Percentiles rank a stretch among this genome's conserved stretches.
These are phyloP conservation scores for Smutsia gigantea DNA, from an alignment of 2,797 vertebrate genomes.

Conservation along the genomic window DNA sequence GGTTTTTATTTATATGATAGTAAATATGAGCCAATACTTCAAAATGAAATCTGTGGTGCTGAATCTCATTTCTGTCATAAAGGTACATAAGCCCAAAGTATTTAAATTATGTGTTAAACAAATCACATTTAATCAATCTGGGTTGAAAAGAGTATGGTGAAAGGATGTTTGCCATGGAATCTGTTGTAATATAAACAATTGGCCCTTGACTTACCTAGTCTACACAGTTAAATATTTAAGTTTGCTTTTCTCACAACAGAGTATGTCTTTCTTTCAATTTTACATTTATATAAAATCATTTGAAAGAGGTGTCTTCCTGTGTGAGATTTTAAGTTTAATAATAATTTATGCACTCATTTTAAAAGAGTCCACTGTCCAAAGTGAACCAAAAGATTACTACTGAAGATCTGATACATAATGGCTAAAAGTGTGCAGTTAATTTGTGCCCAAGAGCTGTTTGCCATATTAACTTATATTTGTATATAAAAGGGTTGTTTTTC, in stretches of 20 bases:
- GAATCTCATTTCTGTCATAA: background rate
- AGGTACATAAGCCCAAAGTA: background rate
- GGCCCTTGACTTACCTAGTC: background rate
- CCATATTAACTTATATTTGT: constrained; percentile 45
- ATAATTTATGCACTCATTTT: constrained; percentile 10
- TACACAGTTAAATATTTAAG: background rate
- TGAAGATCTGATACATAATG: background rate
- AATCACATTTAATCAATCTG: background rate
- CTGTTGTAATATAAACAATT: background rate
- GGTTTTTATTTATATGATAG: background rate
- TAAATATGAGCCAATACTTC: background rate
- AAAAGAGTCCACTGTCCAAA: background rate
- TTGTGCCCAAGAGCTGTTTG: constrained; percentile 1
- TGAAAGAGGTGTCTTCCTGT: background rate
- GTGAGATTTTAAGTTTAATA: constrained; percentile 24
- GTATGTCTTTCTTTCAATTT: background rate
- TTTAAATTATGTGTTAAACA: background rate
- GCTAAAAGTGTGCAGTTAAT: background rate
- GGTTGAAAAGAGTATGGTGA: background rate
- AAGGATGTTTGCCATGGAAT: background rate
- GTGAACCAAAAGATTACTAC: background rate
- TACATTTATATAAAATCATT: background rate
- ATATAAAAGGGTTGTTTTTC: constrained; percentile 5
- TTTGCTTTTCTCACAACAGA: background rate
- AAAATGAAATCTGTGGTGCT: background rate